Base-by-base conservation (phyloP, 2,113 vertebrate species). In the Pionites leucogaster region DNA sequence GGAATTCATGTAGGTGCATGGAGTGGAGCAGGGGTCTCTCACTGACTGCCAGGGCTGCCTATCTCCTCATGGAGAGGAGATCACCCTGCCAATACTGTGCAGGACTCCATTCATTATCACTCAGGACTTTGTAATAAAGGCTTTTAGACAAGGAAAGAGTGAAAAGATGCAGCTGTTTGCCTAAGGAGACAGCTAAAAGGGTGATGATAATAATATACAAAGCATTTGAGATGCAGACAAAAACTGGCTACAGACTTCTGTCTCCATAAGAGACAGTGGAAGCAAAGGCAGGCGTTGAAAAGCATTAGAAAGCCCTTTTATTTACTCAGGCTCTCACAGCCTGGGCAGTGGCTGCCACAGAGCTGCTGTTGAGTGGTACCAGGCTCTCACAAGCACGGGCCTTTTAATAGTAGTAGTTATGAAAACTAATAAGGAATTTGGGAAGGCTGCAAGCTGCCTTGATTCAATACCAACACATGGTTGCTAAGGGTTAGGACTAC, bases 321-420 rank as follows among this genome's bases (percentile, higher is more conserved):
- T 52, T 16, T 33, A 15, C 1, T 0, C n/a, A 22, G 13, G 37
- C 35, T 64, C 44, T 63, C 33, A 2, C 10, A 68, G 65, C 62
- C 89, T 70, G 95, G 94, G 84, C n/a, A 92, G 86, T 23, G 84
- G 14, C 81, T 95, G 93, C 89, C 89, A 52, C 91, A 39, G 91
- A 78, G 67, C 68, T 60, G 69, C 69, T 46, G 46, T 7, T 27
- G 68, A 47, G 86, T 17, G 29, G 57, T 35, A 39, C 65, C 62
- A 86, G 72, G 42, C 14, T 0, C 1, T 12, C 7, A 1, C 50
- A 35, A 89, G 69, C 39, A 72, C 0, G 2, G 23, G 24, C 7
- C 3, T 57, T 82, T 97, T 74, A 31, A 42, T 2, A 69, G 39
- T 11, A 29, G 25, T 5, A 24, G 27, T 55, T 42, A 42, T 6